phyloP scores from a whole-genome alignment of 2,888 invertebrate genomes.

The Nomada fabriciana region DNA sequence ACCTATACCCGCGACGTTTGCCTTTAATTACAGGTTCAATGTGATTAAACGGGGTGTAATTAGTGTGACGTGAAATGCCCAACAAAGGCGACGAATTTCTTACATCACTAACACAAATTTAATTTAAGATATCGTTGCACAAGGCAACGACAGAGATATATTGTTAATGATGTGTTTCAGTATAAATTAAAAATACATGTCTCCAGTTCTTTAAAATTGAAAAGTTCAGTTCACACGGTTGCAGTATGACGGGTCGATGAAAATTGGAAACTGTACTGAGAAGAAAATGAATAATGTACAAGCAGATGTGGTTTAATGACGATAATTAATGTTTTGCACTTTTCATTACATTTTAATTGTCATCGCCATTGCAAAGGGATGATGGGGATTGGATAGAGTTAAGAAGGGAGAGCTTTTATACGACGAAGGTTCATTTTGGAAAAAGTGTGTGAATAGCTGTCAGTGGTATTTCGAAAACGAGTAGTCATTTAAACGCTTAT shows the following conservation, averaged over 20 bases:
- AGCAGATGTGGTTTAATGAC: slow-evolving; percentile 6
- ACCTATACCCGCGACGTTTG: not conserved
- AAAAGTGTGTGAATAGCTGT: slow-evolving; percentile 69
- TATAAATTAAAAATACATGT: too few relatives aligned
- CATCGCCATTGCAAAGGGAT: not conserved
- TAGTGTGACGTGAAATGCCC: slow-evolving; percentile 14
- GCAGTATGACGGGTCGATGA: too few relatives aligned
- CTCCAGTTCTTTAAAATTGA: too few relatives aligned
- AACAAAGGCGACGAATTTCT: not conserved
- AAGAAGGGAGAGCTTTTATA: slow-evolving; percentile 5
- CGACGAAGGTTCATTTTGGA: slow-evolving; percentile 61
- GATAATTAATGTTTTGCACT: too few relatives aligned
- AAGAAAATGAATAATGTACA: not conserved
- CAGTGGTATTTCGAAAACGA: slow-evolving; percentile 74
- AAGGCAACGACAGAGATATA: too few relatives aligned
- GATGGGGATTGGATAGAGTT: not conserved
- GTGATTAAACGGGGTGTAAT: not conserved
- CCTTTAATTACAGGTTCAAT: not conserved
- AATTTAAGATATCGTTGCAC: not conserved
- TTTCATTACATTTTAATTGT: too few relatives aligned
- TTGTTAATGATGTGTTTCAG: too few relatives aligned
- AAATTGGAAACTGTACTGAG: too few relatives aligned
- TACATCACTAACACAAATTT: not conserved
- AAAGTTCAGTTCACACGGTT: too few relatives aligned
- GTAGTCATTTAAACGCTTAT: slow-evolving; percentile 73